These are phyloP conservation scores for Tortrix viridana DNA, from an alignment of 2,888 invertebrate genomes.

Conservation along the genomic window DNA sequence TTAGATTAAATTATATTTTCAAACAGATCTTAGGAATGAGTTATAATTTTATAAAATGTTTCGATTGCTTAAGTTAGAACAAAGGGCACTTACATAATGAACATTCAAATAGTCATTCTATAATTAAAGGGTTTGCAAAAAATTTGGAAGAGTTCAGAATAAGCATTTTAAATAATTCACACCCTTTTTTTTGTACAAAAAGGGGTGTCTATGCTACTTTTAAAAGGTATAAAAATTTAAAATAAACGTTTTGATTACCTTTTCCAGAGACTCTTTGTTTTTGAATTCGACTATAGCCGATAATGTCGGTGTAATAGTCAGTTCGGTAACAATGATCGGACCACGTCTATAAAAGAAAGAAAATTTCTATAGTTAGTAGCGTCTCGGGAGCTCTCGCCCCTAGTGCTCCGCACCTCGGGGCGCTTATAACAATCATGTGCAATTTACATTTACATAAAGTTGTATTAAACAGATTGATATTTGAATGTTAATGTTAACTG, in stretches of 20 bases:
- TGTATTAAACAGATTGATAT: constrained; percentile 68
- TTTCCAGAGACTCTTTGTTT: constrained; percentile 84
- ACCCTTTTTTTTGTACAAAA: constrained; percentile 47
- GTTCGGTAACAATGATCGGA: constrained; percentile 84
- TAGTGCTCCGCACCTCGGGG: constrained; percentile 67
- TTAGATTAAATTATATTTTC: too few species aligned
- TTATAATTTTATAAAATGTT: too few species aligned
- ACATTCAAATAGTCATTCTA: constrained; percentile 83
- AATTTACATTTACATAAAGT: constrained; percentile 37
- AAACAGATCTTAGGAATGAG: too few species aligned
- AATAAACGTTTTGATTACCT: constrained; percentile 81
- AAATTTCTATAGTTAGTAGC: constrained; percentile 78
- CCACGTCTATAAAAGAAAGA: constrained; percentile 84
- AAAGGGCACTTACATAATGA: constrained; percentile 68
- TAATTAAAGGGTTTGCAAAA: constrained; percentile 54
- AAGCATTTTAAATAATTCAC: constrained; percentile 59
- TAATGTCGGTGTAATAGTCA: constrained; percentile 84
- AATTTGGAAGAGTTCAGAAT: constrained; percentile 71
- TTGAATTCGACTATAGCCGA: constrained; percentile 84
- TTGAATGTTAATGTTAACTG: constrained; percentile 83
- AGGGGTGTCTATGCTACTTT: constrained; percentile 48
- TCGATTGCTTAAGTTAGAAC: constrained; percentile 10
- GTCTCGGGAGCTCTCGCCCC: constrained; percentile 54
- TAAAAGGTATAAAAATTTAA: constrained; percentile 67
- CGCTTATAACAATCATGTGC: constrained; percentile 43